phyloP scores from a whole-genome alignment of 2,888 invertebrate species.

The Poecilobothrus nobilitatus region DNA sequence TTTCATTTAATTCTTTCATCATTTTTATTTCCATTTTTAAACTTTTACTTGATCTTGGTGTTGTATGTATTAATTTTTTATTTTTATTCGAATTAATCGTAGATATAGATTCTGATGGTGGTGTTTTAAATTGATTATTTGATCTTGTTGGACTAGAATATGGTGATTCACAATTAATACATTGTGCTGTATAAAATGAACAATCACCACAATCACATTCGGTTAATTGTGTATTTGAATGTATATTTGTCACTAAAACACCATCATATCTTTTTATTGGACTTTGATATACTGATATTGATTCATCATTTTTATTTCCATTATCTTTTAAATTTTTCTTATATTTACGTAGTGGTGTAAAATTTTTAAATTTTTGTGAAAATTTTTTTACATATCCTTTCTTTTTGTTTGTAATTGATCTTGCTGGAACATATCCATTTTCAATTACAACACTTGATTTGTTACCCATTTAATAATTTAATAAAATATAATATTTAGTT shows the following conservation, averaged over 20 bases:
- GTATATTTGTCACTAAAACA: background rate
- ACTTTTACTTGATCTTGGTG: background rate
- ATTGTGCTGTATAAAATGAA: background rate
- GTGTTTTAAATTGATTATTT: background rate
- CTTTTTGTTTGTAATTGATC: background rate
- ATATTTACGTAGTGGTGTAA: background rate
- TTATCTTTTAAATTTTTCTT: background rate
- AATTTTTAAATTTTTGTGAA: background rate
- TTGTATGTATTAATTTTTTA: too few species aligned
- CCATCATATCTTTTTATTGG: background rate
- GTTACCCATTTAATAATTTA: background rate
- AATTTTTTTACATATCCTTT: background rate
- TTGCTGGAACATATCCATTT: background rate
- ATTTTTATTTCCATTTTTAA: conserved; percentile 42
- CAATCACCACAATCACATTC: background rate
- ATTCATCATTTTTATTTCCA: background rate
- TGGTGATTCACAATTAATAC: background rate
- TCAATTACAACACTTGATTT: background rate
- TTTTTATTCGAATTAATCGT: too few species aligned
- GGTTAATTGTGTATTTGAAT: background rate
- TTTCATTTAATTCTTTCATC: conserved; percentile 31
- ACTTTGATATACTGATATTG: background rate
- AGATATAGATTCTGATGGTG: too few species aligned
- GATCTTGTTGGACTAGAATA: background rate
- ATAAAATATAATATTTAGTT: too few species aligned